These are phyloP conservation scores for Petroica traversi DNA, from an alignment of 2,113 vertebrate species.

Conservation along the genomic window DNA sequence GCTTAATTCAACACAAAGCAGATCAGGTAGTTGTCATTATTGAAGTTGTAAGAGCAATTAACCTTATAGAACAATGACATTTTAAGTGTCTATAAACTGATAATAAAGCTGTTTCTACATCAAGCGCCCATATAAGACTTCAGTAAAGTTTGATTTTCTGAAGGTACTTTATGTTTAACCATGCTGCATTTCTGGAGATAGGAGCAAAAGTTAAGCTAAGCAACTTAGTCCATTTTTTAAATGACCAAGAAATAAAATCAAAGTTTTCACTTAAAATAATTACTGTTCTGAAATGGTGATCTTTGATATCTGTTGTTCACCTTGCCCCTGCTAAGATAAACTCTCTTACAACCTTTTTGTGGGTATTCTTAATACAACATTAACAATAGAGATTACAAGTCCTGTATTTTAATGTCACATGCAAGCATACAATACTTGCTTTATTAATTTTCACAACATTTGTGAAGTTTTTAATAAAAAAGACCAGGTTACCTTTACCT, in stretches of 20 bases:
- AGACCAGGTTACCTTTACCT: not conserved
- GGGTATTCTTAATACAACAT: not conserved
- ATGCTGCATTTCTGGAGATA: not conserved
- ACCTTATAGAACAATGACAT: not conserved
- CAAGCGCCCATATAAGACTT: not conserved
- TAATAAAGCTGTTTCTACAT: not conserved
- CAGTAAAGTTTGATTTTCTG: not conserved
- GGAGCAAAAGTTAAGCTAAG: not conserved
- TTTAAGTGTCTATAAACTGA: not conserved
- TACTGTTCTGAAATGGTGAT: not conserved
- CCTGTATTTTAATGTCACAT: not conserved
- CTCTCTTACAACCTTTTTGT: not conserved
- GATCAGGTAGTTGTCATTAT: not conserved
- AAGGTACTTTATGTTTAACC: not conserved
- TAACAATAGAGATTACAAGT: not conserved
- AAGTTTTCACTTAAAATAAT: not conserved
- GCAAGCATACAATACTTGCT: not conserved
- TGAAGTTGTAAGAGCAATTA: not conserved
- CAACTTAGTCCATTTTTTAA: not conserved
- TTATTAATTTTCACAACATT: not conserved
- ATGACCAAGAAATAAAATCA: not conserved
- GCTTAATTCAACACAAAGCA: not conserved
- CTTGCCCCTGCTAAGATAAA: not conserved
- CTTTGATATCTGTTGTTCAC: not conserved
- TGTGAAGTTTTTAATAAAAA: not conserved